Base-by-base conservation (phyloP, 2,797 vertebrate species). In the Xiphorhynchus erythropygius region DNA sequence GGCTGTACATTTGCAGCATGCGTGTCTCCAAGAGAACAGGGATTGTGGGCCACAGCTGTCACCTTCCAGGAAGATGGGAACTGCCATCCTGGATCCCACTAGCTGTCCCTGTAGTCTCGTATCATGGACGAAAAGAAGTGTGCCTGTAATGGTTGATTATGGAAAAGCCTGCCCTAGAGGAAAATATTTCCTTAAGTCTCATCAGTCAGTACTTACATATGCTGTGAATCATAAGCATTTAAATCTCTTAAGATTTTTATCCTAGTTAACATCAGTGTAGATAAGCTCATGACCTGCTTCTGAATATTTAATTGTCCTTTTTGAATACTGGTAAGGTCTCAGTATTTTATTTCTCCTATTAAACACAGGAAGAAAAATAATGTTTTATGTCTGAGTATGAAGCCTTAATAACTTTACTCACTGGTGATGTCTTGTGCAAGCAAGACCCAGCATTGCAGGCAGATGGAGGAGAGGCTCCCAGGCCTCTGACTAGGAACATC, bases 161-260 rank as follows among this genome's bases (percentile, higher is more conserved):
- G 49, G 83, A 84, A 90, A 88, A 93, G 44, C 49, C 67, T 94
- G 70, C 94, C 95, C 95, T 86, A 56, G 76, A 92, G 95, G 76
- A 67, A 94, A 94, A 35, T 70, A 46, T 56, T 96, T 96, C 77
- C 87, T 76, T 94, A 78, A 90, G 79, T 89, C 95, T 85, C 87
- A 83, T 94, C 92, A 93, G 69, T 82, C 55, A 56, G 73, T 94
- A 73, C 79, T 86, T 93, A 84, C 30, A 90, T 52, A 85, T 0
- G 3, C 87, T 76, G 70, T 91, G 91, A 96, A 95, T 93, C 94
- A 86, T 93, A 88, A 96, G 87, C 67, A 89, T 91, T 94, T 96
- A 96, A 92, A 93, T 94, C 67, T 93, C 92, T 93, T 92, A 92
- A 93, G 94, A 76, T 91, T 95, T 96, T 96, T 94, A 96, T 93